Evolutionary conservation across 2,888 invertebrate genomes (phyloP).

Genomic region (Uloborus plumipes): DNA sequence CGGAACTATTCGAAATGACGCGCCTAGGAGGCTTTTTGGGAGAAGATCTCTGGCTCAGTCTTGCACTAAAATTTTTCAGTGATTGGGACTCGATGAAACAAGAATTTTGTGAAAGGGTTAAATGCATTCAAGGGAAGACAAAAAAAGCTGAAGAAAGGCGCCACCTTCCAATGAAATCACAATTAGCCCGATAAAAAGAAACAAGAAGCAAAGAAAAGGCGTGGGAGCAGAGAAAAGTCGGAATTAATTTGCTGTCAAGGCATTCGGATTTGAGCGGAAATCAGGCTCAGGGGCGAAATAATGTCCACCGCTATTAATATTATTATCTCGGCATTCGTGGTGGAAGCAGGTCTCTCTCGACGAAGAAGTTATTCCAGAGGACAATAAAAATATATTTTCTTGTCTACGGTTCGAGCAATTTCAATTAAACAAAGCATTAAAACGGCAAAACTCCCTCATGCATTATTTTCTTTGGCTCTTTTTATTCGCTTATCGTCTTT

Average conservation of each 20-base stretch:
- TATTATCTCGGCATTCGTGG: constrained; percentile 57
- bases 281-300: constrained; percentile 57
- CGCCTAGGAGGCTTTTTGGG: too few species aligned
- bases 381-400: constrained; percentile 62
- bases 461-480: constrained; percentile 39
- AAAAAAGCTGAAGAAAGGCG: constrained; percentile 16
- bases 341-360: constrained; percentile 30
- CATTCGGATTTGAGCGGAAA: constrained; percentile 53
- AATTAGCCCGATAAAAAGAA: neutral
- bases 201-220: constrained; percentile 3
- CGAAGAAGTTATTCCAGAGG: constrained; percentile 57
- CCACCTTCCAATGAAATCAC: too few species aligned
- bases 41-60: too few species aligned
- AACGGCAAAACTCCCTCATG: constrained; percentile 28
- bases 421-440: constrained; percentile 65
- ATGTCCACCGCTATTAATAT: constrained; percentile 64
- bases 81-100: too few species aligned
- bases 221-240: constrained; percentile 35
- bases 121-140: constrained; percentile 13
- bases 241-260: constrained; percentile 64
- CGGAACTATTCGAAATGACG: too few species aligned
- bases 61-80: too few species aligned
- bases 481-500: constrained; percentile 46
- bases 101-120: neutral
- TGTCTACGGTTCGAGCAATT: constrained; percentile 63